Conservation (phyloP, 2,888 invertebrate genomes). For the Loripinus fragilis region DNA sequence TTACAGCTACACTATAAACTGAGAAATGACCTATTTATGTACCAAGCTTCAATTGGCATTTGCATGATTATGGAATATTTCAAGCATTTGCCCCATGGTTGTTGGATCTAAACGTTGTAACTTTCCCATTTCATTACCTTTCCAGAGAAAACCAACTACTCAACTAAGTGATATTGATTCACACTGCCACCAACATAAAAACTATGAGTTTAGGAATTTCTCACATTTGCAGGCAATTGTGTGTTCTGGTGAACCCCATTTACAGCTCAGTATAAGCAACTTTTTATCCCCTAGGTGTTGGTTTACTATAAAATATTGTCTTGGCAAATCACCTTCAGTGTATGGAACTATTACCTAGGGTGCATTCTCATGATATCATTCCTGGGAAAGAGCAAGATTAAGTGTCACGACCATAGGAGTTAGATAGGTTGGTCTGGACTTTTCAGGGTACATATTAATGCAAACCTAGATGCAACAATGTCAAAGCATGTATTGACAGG, state of each 20-base stretch:
- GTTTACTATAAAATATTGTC: not conserved
- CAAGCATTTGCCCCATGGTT: no score
- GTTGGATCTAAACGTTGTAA: not conserved
- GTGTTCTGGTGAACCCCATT: not conserved
- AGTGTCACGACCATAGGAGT: not conserved
- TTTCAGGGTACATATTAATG: not conserved
- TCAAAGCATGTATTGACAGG: not conserved
- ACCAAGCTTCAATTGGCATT: no score
- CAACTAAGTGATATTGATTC: constrained; percentile 2
- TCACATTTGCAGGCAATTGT: not conserved
- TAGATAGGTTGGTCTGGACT: constrained; percentile 14
- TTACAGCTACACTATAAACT: no score
- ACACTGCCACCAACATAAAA: constrained; percentile 6
- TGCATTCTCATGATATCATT: constrained; percentile 6
- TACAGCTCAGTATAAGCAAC: constrained; percentile 8
- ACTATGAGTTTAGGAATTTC: not conserved
- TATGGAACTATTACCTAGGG: not conserved
- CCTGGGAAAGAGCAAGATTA: not conserved
- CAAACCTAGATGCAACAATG: not conserved
- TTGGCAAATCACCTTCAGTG: not conserved
- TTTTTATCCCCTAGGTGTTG: not conserved
- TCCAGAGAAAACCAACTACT: not conserved
- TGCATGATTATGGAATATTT: no score
- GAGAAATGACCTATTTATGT: no score
- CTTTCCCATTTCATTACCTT: constrained; percentile 8